Conservation (phyloP, 2,797 vertebrate genomes). For the Sebastes vulpes region DNA sequence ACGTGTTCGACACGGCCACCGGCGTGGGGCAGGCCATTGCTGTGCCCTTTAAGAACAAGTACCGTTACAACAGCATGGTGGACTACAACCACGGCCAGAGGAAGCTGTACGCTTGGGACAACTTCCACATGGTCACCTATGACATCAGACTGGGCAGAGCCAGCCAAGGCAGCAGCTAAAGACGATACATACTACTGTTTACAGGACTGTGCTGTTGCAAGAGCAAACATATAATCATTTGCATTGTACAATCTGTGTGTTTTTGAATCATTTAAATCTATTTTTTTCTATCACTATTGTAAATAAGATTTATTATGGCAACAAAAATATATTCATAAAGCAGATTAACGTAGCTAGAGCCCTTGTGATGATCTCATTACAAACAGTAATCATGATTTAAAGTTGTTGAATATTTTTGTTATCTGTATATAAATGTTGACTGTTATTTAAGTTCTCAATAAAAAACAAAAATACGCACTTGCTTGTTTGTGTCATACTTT, state of each 20-base stretch:
- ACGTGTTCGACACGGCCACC: constrained; percentile 86
- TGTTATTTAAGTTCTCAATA: constrained; percentile 53
- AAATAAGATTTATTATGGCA: constrained; percentile 31
- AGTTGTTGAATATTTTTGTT: constrained; percentile 27
- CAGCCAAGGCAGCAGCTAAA: constrained; percentile 38
- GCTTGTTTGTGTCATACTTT: background rate
- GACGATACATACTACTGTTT: background rate
- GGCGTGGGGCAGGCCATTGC: constrained; percentile 76
- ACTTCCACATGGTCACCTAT: constrained; percentile 94
- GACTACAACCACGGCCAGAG: constrained; percentile 93
- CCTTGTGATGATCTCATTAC: background rate
- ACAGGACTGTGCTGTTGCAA: constrained; percentile 17
- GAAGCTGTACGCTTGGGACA: constrained; percentile 94
- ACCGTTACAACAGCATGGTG: constrained; percentile 93
- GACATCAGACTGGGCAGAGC: constrained; percentile 86
- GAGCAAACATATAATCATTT: background rate
- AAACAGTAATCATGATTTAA: constrained; percentile 3
- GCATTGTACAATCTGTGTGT: background rate
- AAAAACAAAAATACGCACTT: background rate
- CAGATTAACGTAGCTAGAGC: background rate
- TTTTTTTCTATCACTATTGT: constrained; percentile 68
- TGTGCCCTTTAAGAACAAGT: constrained; percentile 90
- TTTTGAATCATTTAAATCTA: constrained; percentile 48
- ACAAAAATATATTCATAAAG: constrained; percentile 15
- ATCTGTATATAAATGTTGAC: background rate